A percentile compares a stretch with the other conserved stretches of the same genome.
phyloP scores from a whole-genome alignment of 2,797 vertebrate genomes.

The Paratrypauchen microcephalus region DNA sequence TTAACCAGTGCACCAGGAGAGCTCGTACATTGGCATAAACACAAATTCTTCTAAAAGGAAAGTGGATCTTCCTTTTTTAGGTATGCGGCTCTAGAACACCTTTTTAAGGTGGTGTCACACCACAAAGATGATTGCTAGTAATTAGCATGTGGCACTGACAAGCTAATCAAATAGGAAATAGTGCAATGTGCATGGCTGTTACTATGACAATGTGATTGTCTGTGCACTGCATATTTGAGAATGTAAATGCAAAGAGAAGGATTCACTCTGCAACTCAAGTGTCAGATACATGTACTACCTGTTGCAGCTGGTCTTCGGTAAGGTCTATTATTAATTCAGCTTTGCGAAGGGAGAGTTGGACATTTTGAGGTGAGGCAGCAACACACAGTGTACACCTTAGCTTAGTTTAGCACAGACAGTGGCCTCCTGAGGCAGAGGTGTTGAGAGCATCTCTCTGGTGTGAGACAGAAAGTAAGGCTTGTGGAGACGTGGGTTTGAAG shows the following conservation, averaged over 20 bases:
- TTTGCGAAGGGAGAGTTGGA: not conserved
- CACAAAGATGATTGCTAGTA: too few species aligned
- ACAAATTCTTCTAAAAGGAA: not conserved
- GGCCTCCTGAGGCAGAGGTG: slow-evolving; percentile 19
- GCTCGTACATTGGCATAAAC: not conserved
- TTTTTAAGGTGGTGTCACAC: too few species aligned
- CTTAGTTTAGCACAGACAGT: slow-evolving; percentile 31
- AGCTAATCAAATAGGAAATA: not conserved
- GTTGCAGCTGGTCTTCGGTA: not conserved
- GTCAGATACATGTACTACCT: not conserved
- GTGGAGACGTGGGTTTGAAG: slow-evolving; percentile 75
- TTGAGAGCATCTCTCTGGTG: slow-evolving; percentile 57
- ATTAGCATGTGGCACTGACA: too few species aligned
- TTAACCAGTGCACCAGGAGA: slow-evolving; percentile 25
- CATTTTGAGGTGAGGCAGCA: not conserved
- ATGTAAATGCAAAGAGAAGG: not conserved
- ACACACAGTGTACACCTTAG: not conserved
- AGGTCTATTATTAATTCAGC: not conserved
- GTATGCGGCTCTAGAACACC: too few species aligned
- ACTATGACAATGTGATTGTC: not conserved
- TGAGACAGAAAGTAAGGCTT: slow-evolving; percentile 77
- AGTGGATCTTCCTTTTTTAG: too few species aligned
- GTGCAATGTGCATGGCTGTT: not conserved
- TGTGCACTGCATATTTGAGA: not conserved
- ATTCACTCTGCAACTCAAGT: not conserved